phyloP scores from a whole-genome alignment of 2,888 invertebrate genomes.

The Muschampia plurimacula region DNA sequence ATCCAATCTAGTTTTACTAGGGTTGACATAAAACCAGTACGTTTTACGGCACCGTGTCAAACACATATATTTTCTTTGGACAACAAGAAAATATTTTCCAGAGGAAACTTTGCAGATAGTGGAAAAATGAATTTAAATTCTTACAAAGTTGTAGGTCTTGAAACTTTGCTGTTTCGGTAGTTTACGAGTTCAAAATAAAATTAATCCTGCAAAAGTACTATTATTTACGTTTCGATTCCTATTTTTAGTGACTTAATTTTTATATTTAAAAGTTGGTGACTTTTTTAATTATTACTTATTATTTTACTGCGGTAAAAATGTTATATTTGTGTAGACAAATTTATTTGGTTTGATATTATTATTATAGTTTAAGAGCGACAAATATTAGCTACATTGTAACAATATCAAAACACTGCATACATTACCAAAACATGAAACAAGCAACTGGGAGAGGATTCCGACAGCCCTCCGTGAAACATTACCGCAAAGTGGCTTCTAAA shows the following conservation, averaged over 20 bases:
- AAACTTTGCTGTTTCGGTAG: conserved; percentile 20
- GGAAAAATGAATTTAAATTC: conserved; percentile 36
- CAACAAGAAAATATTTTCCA: conserved; percentile 35
- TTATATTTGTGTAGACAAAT: no score
- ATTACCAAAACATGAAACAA: background rate
- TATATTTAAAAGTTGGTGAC: background rate
- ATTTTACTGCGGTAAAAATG: no score
- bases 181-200: conserved; percentile 18
- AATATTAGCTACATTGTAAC: background rate
- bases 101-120: conserved; percentile 30
- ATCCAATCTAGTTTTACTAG: conserved; percentile 35
- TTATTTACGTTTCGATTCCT: background rate
- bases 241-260: background rate
- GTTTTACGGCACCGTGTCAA: conserved; percentile 36
- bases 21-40: conserved; percentile 32
- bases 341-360: no score
- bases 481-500: conserved; percentile 25
- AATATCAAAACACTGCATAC: conserved; percentile 1
- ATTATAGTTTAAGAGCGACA: background rate
- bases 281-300: no score
- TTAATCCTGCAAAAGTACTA: background rate
- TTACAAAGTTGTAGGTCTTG: conserved; percentile 26
- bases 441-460: background rate
- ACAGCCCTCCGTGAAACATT: conserved; percentile 17
- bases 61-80: conserved; percentile 31